Conservation (phyloP, 2,888 invertebrate species). For the Tillus elongatus region DNA sequence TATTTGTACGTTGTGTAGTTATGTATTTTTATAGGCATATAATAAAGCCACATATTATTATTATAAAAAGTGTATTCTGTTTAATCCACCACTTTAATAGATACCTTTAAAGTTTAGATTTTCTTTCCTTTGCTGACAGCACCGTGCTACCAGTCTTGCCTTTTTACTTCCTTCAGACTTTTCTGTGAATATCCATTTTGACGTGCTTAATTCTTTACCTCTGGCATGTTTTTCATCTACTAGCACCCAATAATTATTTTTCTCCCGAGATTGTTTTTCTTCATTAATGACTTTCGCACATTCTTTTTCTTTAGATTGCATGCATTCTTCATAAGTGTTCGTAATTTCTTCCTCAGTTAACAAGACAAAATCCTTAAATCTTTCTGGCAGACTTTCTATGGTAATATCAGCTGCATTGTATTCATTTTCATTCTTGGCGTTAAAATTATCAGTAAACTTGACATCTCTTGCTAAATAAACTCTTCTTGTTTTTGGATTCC, state of each 20-base stretch:
- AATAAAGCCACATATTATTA: too few species aligned
- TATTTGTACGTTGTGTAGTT: too few species aligned
- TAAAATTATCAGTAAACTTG: constrained; percentile 22
- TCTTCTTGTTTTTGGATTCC: constrained; percentile 17
- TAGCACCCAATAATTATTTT: not conserved
- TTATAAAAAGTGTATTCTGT: too few species aligned
- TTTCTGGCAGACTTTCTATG: too few species aligned
- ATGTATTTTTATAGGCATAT: too few species aligned
- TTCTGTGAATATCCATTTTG: not conserved
- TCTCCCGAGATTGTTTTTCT: not conserved
- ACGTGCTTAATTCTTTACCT: not conserved
- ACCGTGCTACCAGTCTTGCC: too few species aligned
- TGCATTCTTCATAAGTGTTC: too few species aligned
- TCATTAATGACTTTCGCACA: not conserved
- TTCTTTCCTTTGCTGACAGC: too few species aligned
- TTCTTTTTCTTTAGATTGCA: too few species aligned
- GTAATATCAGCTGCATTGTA: constrained; percentile 5
- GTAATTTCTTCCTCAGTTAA: too few species aligned
- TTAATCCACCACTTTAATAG: too few species aligned
- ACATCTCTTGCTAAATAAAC: constrained; percentile 20
- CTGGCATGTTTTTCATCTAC: too few species aligned
- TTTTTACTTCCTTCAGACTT: not conserved
- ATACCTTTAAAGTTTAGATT: constrained; percentile 19
- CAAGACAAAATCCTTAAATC: not conserved
- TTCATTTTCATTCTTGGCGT: not conserved